Conservation (phyloP, 2,797 vertebrate genomes). For the Chaunax sp. region DNA sequence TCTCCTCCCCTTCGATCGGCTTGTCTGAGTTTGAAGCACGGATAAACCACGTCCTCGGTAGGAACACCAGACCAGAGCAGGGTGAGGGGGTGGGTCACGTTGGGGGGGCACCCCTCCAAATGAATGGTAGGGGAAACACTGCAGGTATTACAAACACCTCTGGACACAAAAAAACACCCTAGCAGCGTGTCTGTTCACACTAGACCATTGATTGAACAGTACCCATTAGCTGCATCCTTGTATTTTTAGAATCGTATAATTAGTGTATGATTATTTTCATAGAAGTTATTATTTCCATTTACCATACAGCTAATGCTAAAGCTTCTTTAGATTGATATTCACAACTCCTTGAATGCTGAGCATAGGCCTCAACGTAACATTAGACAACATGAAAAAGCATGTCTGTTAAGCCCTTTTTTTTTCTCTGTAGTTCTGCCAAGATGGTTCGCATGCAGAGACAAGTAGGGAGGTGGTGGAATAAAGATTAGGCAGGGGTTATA, state of each 20-base stretch:
- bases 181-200: not conserved
- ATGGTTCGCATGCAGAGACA: slow-evolving; percentile 53
- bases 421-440: slow-evolving; percentile 75
- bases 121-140: no score
- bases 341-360: no score
- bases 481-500: slow-evolving; percentile 68
- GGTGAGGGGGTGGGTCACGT: no score
- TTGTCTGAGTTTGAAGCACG: no score
- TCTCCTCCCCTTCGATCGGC: no score
- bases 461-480: slow-evolving; percentile 55
- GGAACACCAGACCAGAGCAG: no score
- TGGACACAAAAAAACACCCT: slow-evolving; percentile 22
- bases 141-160: no score
- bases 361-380: slow-evolving; percentile 29
- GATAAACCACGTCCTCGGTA: no score
- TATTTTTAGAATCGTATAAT: not conserved
- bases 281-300: slow-evolving; percentile 1
- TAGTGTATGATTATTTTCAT: not conserved
- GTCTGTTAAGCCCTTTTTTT: slow-evolving; percentile 61
- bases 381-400: slow-evolving; percentile 49
- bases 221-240: no score
- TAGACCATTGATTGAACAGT: not conserved
- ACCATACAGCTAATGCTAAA: slow-evolving; percentile 2
- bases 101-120: no score
- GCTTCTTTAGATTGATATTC: not conserved